Base-by-base conservation (phyloP, 2,797 vertebrate genomes). In the Sebastiscus tertius region DNA sequence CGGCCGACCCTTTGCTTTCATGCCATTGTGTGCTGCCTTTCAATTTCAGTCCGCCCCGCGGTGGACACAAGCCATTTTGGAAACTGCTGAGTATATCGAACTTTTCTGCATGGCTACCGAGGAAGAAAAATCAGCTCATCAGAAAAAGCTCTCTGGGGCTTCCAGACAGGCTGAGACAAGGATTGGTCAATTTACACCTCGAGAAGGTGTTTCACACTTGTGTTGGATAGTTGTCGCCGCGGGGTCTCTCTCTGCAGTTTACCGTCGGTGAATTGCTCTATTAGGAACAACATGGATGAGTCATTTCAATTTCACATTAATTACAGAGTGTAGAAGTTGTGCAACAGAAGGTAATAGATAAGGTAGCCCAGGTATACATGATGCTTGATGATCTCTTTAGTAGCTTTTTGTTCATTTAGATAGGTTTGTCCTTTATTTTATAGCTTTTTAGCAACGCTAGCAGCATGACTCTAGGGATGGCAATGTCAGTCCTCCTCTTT, bases 61-160 rank as follows among this genome's bases (percentile, higher is more conserved):
- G 88, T 77, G 83, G 78, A 86, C 42, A 75, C 77, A 66, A 75
- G 68, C 69, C 80, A 65, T 84, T 91, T 85, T 79, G 76, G 64
- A 91, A 93, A 93, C 69, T 88, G 90, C 90, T 90, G 88, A 92
- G 90, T 83, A 42, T 64, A 87, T 91, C 18, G 42, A 86, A 91
- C 76, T 87, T 88, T 85, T 86, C 75, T 90, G 75, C 77, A 84
- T 80, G 83, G 61, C 71, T 79, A 72, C 75, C 20, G 3, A 60
- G 59, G 74, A 86, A 82, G 61, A 84, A 87, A 88, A 77, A 81
- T 80, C 85, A 60, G 83, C 72, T 86, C 81, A 84, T 87, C 86
- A 81, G 72, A 75, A 81, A 72, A 67, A 69, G 36, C 65, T 81
- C 81, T 80, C 74, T 20, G 62, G 77, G 82, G 81, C 33, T 75